Evolutionary conservation across 2,113 vertebrate species (phyloP), one percentile per base, ranked within the genome.

Genomic region (Hypanus sabinus): DNA sequence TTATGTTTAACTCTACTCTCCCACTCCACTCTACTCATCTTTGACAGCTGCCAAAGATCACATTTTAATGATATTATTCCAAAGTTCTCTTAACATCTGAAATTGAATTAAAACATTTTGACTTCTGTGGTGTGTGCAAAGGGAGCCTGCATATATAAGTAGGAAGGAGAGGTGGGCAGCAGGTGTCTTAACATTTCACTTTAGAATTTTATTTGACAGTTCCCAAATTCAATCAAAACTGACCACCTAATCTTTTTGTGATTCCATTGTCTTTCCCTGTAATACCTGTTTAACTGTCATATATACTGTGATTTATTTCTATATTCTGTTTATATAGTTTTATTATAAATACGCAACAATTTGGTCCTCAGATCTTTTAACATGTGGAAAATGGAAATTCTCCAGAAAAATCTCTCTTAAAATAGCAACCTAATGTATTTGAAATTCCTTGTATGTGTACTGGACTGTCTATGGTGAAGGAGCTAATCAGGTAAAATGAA

Each of bases 351-450:
- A 4, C 24, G 65, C 9, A 18, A 5, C 12, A n/a, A 91, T 36
- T n/a, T 91, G 79, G 10, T 4, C 33, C 80, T 83, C 65, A 27
- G 10, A 10, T 71, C 90, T 92, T 11, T 20, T 30, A 0, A 60
- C 60, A 27, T 87, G 46, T n/a, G 30, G 2, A 65, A 18, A n/a
- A 33, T 68, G 14, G 30, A 16, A 33, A 33, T 16, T 18, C 18
- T 92, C 83, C 70, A 18, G 20, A 70, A 70, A 38, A 20, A n/a
- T 14, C n/a, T 22, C 65, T 70, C 60, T 9, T 38, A 70, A 70
- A 92, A 92, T 10, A 70, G 65, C 88, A 91, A 68, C 33, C 33
- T 33, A 68, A 91, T 91, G 65, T 71, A n/a, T 24, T 87, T 92
- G n/a, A 92, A 92, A 70, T 20, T 68, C 36, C n/a, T 92, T 70